A percentile compares a stretch with the other conserved stretches of the same genome.
Evolutionary conservation across 2,797 vertebrate genomes (phyloP).

Genomic region (Sylvia borin): DNA sequence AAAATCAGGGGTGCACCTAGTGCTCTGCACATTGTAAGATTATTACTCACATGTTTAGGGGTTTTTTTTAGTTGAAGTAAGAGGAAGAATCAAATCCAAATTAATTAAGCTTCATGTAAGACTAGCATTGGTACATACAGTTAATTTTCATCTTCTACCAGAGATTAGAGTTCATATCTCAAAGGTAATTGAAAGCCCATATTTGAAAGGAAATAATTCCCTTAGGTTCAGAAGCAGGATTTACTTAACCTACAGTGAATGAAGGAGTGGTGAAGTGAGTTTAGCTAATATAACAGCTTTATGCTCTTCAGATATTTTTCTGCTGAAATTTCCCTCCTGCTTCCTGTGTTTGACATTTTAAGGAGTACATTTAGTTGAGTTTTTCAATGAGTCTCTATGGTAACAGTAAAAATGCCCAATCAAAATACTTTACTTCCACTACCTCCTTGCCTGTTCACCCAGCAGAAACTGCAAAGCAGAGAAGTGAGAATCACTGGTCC

Average conservation of each 20-base stretch:
- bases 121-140: constrained; percentile 9
- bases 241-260: constrained; percentile 65
- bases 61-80: not conserved
- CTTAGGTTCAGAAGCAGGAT: constrained; percentile 42
- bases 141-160: constrained; percentile 43
- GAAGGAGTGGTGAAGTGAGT: constrained; percentile 43
- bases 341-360: constrained; percentile 67
- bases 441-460: not conserved
- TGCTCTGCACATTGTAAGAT: not conserved
- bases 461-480: constrained; percentile 1
- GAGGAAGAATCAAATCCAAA: constrained; percentile 32
- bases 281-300: constrained; percentile 63
- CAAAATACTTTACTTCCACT: constrained; percentile 32
- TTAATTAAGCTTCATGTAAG: constrained; percentile 48
- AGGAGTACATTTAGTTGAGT: constrained; percentile 28
- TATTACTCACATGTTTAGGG: not conserved
- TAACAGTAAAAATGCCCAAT: constrained; percentile 52
- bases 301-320: constrained; percentile 47
- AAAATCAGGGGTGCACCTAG: not conserved
- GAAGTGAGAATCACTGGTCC: not conserved
- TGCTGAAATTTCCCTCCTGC: constrained; percentile 51
- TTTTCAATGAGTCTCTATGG: constrained; percentile 41
- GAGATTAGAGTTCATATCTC: constrained; percentile 53
- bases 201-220: constrained; percentile 57
- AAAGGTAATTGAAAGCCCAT: constrained; percentile 54